Conservation (phyloP, 2,797 vertebrate genomes). For the Acridotheres tristis region DNA sequence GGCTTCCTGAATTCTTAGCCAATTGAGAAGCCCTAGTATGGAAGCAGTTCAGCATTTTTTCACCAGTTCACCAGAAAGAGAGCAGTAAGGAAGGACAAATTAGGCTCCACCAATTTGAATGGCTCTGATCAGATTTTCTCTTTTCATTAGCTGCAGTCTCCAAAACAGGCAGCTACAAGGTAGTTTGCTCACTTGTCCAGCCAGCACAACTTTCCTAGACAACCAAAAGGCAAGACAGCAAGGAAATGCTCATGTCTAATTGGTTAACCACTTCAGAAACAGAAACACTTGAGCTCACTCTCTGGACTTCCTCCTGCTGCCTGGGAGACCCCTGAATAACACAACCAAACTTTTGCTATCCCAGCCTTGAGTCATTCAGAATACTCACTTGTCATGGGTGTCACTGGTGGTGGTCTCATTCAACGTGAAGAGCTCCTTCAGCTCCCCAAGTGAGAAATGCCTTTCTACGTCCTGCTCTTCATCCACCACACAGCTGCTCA, state of each 20-base stretch:
- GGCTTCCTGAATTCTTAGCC: not conserved
- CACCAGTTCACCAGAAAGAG: not conserved
- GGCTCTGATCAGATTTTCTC: not conserved
- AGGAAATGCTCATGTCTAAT: not conserved
- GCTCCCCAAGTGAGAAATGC: conserved; percentile 93
- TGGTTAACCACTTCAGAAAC: not conserved
- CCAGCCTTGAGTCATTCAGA: not conserved
- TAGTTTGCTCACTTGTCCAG: not conserved
- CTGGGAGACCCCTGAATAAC: not conserved
- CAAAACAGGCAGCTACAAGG: not conserved
- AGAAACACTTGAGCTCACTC: not conserved
- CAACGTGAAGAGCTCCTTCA: conserved; percentile 89
- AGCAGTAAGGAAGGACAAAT: not conserved
- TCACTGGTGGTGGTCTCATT: conserved; percentile 88
- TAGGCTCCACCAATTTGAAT: not conserved
- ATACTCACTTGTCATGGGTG: conserved; percentile 89
- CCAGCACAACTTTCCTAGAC: not conserved
- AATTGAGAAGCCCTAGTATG: not conserved
- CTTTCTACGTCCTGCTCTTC: conserved; percentile 95
- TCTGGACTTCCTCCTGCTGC: not conserved
- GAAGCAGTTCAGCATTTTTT: not conserved
- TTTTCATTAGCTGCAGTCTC: not conserved
- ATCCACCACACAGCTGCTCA: conserved; percentile 97
- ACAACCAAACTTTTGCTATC: not conserved
- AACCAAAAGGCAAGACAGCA: not conserved